Percentiles rank a stretch among this genome's conserved stretches.
phyloP scores from a whole-genome alignment of 2,888 invertebrate species.

The Terebella lapidaria region DNA sequence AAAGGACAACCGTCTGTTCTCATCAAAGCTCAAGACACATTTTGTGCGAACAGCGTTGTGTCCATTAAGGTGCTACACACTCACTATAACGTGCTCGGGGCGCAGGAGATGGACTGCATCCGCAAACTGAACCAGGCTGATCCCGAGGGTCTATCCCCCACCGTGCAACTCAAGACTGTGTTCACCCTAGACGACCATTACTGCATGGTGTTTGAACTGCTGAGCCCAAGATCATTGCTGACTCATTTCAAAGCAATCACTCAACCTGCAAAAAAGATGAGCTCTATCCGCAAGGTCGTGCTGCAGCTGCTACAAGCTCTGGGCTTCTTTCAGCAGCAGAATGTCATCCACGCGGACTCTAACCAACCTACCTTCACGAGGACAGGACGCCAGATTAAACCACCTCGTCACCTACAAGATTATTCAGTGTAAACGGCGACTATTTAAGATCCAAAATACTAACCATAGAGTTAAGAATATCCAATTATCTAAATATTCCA shows the following conservation, averaged over 20 bases:
- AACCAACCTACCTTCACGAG: too few species aligned
- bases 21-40: conserved; percentile 35
- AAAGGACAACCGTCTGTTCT: conserved; percentile 38
- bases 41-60: conserved; percentile 26
- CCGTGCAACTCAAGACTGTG: conserved; percentile 34
- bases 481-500: too few species aligned
- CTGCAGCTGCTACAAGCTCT: conserved; percentile 34
- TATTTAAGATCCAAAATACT: too few species aligned
- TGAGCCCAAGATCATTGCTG: conserved; percentile 33
- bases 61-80: conserved; percentile 41
- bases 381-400: too few species aligned
- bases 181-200: conserved; percentile 37
- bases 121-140: conserved; percentile 34
- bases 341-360: conserved; percentile 47
- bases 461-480: too few species aligned
- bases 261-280: too few species aligned
- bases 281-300: conserved; percentile 35
- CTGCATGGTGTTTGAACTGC: conserved; percentile 44
- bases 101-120: conserved; percentile 38
- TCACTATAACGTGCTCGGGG: conserved; percentile 26
- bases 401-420: too few species aligned
- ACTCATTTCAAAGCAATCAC: conserved; percentile 18
- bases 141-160: conserved; percentile 32
- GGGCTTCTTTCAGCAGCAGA: conserved; percentile 41
- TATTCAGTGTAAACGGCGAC: too few species aligned